phyloP scores from a whole-genome alignment of 2,797 vertebrate genomes.

The Muscicapa striata region DNA sequence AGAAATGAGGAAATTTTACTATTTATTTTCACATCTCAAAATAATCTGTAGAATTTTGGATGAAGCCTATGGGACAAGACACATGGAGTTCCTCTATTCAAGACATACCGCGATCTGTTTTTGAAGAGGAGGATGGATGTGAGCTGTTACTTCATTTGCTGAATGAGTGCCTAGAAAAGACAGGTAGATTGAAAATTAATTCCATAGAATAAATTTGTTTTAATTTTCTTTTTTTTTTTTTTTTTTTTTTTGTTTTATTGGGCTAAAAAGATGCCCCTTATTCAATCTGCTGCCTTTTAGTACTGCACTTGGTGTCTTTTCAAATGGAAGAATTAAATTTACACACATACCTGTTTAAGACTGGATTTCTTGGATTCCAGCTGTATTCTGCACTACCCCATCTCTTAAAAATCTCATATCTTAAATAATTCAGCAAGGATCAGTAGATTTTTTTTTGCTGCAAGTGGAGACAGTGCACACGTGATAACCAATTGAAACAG shows the following conservation, averaged over 20 bases:
- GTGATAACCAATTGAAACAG: not conserved
- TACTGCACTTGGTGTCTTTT: not conserved
- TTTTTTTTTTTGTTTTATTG: not conserved
- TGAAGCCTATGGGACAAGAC: not conserved
- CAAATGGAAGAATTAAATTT: not conserved
- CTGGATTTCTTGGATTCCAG: not conserved
- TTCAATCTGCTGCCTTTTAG: not conserved
- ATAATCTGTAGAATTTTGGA: not conserved
- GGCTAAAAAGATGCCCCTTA: not conserved
- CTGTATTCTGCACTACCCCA: not conserved
- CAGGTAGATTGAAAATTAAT: not conserved
- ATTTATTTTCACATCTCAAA: not conserved
- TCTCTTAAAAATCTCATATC: not conserved
- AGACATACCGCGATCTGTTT: accelerated
- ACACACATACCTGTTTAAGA: not conserved
- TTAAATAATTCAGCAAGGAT: not conserved
- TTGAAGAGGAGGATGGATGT: not conserved
- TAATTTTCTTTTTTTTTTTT: not conserved
- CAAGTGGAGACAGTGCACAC: not conserved
- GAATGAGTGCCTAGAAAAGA: not conserved
- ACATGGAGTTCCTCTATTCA: not conserved
- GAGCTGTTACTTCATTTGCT: not conserved
- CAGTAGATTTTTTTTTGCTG: not conserved
- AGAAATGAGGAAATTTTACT: not conserved
- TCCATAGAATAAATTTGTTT: not conserved